Conservation (phyloP, 2,113 vertebrate species). For the Vidua macroura region DNA sequence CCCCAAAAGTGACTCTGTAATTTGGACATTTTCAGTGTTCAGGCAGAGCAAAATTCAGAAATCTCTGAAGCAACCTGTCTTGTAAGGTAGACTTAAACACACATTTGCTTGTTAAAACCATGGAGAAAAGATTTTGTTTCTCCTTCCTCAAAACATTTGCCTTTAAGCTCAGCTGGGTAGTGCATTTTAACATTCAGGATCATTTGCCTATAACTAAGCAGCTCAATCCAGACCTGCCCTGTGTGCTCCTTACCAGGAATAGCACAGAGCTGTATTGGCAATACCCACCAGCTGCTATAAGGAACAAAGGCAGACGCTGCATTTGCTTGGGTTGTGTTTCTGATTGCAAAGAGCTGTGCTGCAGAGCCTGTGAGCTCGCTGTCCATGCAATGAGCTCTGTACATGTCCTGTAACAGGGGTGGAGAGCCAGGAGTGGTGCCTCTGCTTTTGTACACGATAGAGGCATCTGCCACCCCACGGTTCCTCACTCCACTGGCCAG, state of each 20-base stretch:
- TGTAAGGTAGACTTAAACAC: neutral
- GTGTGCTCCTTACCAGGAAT: neutral
- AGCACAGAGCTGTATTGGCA: neutral
- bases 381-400: neutral
- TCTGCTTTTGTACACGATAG: fast-evolving
- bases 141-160: neutral
- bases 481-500: neutral
- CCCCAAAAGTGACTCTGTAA: neutral
- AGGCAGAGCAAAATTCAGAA: neutral
- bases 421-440: neutral
- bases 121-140: neutral
- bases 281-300: neutral
- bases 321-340: neutral
- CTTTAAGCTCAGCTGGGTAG: neutral
- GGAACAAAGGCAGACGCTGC: neutral
- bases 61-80: neutral
- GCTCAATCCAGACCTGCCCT: neutral
- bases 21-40: neutral
- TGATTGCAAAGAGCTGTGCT: neutral
- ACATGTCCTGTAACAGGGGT: fast-evolving
- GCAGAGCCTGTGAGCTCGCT: neutral
- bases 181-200: neutral
- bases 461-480: fast-evolving
- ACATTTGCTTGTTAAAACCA: neutral
- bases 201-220: neutral